Evolutionary conservation across 1,140 invertebrate genomes (phyloP).

Genomic region (Pogonomyrmex barbatus): DNA sequence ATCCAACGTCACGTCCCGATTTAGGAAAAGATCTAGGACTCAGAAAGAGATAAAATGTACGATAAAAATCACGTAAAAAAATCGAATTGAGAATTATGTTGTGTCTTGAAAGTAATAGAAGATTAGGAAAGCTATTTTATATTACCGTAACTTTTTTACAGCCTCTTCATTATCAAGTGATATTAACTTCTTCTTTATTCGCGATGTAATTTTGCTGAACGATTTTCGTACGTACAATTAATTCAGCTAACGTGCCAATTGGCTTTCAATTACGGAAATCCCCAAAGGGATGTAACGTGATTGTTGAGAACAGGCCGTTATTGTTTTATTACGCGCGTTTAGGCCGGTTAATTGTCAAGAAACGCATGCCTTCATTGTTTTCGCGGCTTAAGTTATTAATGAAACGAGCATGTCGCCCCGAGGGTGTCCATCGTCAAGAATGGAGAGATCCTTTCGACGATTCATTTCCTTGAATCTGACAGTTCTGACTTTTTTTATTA

Average conservation of each 20-base stretch:
- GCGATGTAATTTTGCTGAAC: not conserved
- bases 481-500: not conserved
- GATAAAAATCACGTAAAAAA: not conserved
- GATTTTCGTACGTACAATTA: not conserved
- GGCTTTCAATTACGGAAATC: not conserved
- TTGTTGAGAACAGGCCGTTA: conserved; percentile 73
- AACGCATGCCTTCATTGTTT: conserved; percentile 78
- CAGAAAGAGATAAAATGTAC: not conserved
- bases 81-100: not conserved
- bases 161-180: not conserved
- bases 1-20: not conserved
- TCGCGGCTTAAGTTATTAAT: conserved; percentile 83
- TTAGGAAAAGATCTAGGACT: not conserved
- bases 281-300: not conserved
- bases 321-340: conserved; percentile 80
- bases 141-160: not conserved
- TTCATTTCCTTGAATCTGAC: not conserved
- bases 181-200: not conserved
- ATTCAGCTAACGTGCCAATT: not conserved
- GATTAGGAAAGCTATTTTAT: not conserved
- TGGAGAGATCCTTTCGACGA: not conserved
- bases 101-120: not conserved
- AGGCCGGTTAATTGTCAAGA: conserved; percentile 83
- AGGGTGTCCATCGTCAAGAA: not conserved
- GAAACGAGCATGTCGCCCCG: conserved; percentile 74